Percentiles rank a stretch among this genome's conserved stretches.
phyloP scores from a whole-genome alignment of 2,797 vertebrate genomes.

The Lophotriccus pileatus region DNA sequence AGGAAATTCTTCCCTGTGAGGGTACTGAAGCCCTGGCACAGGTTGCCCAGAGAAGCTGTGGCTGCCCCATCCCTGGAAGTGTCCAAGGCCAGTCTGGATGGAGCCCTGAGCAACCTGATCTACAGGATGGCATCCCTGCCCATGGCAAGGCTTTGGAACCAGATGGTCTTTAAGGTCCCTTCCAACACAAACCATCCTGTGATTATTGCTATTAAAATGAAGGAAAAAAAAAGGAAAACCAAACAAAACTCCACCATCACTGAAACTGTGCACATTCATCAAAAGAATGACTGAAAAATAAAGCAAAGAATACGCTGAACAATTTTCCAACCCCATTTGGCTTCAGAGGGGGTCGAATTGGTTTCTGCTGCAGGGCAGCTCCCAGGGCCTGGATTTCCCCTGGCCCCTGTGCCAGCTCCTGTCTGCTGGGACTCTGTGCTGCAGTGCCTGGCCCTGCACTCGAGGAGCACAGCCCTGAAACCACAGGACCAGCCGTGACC shows the following conservation, averaged over 20 bases:
- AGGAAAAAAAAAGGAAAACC: too few species aligned
- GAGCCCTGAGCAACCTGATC: background rate
- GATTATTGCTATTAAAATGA: background rate
- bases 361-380: background rate
- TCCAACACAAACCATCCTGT: background rate
- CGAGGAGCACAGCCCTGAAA: background rate
- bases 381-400: background rate
- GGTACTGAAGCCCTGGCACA: background rate
- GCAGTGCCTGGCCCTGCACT: fast-evolving
- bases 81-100: background rate
- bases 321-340: background rate
- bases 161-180: background rate
- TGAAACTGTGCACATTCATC: background rate
- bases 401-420: background rate
- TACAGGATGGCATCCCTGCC: background rate
- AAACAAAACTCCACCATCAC: background rate
- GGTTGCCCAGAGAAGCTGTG: background rate
- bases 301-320: background rate
- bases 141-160: background rate
- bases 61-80: background rate
- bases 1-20: background rate
- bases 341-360: background rate
- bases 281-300: background rate
- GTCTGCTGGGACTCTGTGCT: background rate
- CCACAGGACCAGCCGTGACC: background rate